Percentiles rank a stretch among this genome's conserved stretches.
These are phyloP conservation scores for Protomyctophum bolini DNA, from an alignment of 2,113 vertebrate genomes.

Conservation along the genomic window DNA sequence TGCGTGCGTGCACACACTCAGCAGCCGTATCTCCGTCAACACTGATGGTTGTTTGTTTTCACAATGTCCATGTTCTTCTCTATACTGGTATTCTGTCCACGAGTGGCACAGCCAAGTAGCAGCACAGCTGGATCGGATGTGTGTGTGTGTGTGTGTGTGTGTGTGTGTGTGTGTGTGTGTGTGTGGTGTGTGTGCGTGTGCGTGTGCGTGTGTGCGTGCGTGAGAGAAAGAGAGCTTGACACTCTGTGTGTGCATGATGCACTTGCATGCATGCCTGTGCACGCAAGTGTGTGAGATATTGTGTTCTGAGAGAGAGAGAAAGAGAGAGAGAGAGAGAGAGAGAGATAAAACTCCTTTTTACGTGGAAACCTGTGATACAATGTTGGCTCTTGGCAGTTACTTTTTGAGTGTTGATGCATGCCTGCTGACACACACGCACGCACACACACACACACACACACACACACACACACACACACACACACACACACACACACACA, in stretches of 20 bases:
- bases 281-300: not conserved
- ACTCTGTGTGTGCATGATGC: not conserved
- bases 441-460: slow-evolving; percentile 7
- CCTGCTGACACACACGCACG: slow-evolving; percentile 3
- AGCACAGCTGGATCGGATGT: too few relatives aligned
- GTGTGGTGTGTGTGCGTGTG: not conserved
- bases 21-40: too few relatives aligned
- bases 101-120: too few relatives aligned
- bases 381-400: slow-evolving; percentile 50
- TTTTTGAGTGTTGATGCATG: slow-evolving; percentile 47
- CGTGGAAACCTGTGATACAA: slow-evolving; percentile 29
- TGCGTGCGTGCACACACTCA: not conserved
- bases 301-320: not conserved
- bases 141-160: not conserved
- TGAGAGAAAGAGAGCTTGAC: not conserved
- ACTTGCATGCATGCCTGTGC: not conserved
- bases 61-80: too few relatives aligned
- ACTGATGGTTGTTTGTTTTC: too few relatives aligned
- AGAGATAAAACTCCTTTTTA: not conserved
- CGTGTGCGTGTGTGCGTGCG: not conserved
- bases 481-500: slow-evolving; percentile 37
- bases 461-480: slow-evolving; percentile 25
- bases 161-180: not conserved
- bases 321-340: not conserved
- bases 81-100: too few relatives aligned